Conservation (phyloP, 2,113 vertebrate genomes). For the Manacus vitellinus region DNA sequence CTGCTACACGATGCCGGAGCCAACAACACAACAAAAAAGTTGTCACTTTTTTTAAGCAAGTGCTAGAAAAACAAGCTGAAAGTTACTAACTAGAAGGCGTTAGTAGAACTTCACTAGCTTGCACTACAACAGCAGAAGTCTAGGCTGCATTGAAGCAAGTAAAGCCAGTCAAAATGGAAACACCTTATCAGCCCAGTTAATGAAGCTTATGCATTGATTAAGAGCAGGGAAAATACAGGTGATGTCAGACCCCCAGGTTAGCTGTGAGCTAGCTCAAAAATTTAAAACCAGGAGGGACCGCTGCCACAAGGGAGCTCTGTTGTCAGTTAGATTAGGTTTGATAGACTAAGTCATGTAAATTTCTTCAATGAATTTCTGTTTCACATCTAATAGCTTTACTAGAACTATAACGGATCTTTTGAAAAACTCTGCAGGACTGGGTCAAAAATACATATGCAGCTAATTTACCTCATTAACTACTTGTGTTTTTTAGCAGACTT, state of each 20-base stretch:
- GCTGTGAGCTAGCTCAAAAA: neutral
- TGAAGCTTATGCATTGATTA: neutral
- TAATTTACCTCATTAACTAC: neutral
- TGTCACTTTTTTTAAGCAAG: slow-evolving; percentile 7
- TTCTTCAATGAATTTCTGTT: neutral
- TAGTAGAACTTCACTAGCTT: neutral
- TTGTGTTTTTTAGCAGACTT: neutral
- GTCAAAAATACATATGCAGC: neutral
- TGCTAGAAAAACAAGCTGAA: slow-evolving; percentile 21
- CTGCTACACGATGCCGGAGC: slow-evolving; percentile 72
- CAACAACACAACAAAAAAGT: slow-evolving; percentile 57
- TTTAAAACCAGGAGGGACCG: neutral
- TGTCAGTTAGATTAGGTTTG: neutral
- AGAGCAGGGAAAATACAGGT: neutral
- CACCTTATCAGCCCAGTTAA: neutral
- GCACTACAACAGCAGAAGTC: neutral
- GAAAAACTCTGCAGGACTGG: neutral
- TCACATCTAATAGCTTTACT: neutral
- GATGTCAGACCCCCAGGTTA: neutral
- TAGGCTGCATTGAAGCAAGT: neutral
- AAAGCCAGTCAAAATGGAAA: neutral
- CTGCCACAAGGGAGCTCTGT: neutral
- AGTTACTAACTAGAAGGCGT: neutral
- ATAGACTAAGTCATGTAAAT: neutral
- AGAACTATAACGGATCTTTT: neutral